These are phyloP conservation scores for Harmothoe impar DNA, from an alignment of 2,888 invertebrate genomes.

Conservation along the genomic window DNA sequence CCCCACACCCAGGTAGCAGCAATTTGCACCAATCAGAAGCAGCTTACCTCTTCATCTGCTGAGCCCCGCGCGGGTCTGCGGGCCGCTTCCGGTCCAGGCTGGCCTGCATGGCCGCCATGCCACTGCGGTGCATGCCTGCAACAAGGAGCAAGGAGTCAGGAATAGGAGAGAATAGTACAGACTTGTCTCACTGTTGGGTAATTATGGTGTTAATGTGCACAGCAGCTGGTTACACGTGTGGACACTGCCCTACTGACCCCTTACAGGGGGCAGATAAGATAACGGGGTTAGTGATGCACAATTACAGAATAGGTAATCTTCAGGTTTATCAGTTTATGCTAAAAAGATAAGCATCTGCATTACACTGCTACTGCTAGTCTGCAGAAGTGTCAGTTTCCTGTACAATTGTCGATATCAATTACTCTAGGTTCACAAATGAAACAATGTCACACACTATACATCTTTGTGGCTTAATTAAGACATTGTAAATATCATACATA, in stretches of 20 bases:
- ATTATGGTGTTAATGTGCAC: neutral
- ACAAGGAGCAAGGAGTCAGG: neutral
- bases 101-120: conserved; percentile 63
- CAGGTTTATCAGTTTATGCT: neutral
- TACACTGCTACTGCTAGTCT: neutral
- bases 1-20: too few relatives aligned
- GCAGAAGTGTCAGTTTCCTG: too few relatives aligned
- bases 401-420: too few relatives aligned
- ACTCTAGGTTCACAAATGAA: too few relatives aligned
- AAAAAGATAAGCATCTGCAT: neutral
- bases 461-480: too few relatives aligned
- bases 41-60: conserved; percentile 63
- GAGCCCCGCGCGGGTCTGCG: conserved; percentile 53
- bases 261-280: neutral
- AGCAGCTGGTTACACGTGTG: neutral
- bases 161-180: neutral
- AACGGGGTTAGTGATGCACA: neutral
- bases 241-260: neutral
- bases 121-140: conserved; percentile 62
- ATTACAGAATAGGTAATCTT: neutral
- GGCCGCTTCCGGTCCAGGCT: conserved; percentile 63
- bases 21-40: conserved; percentile 18
- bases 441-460: too few relatives aligned
- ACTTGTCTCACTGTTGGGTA: too few relatives aligned
- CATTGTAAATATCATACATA: too few relatives aligned